These are phyloP conservation scores for Tursiops truncatus DNA, from an alignment of 2,113 vertebrate genomes.

Conservation along the genomic window DNA sequence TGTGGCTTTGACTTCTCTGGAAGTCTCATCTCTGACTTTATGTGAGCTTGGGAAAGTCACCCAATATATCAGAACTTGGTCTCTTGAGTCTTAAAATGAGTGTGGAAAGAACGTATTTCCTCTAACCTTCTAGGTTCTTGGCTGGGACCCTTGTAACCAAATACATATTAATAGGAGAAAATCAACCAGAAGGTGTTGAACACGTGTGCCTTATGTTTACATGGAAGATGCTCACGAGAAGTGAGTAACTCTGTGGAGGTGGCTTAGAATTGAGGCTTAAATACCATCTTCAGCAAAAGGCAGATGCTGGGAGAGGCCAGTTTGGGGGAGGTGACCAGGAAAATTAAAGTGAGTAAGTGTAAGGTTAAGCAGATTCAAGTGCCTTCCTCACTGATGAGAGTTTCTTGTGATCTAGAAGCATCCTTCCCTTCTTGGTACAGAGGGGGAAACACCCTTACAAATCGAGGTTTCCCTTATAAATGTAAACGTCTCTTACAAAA, in stretches of 20 bases:
- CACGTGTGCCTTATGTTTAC: fast-evolving
- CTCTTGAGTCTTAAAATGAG: background rate
- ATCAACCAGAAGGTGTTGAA: background rate
- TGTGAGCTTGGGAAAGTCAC: too few relatives aligned
- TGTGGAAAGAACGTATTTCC: background rate
- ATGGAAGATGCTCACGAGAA: background rate
- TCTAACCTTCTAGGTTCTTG: background rate
- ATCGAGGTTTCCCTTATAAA: background rate
- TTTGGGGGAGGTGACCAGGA: background rate
- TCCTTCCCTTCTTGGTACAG: background rate
- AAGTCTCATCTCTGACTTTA: background rate
- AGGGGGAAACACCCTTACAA: background rate
- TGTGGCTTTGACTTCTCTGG: fast-evolving
- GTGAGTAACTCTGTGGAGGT: too few relatives aligned
- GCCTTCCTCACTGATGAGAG: background rate
- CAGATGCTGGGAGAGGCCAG: background rate
- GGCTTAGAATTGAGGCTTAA: background rate
- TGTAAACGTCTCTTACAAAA: too few relatives aligned
- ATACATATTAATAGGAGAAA: background rate
- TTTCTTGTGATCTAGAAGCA: background rate
- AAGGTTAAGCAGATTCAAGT: too few relatives aligned
- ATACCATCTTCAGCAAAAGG: background rate
- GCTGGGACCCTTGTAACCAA: background rate
- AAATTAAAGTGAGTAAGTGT: background rate
- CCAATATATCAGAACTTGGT: background rate